Base-by-base conservation (phyloP, 2,113 vertebrate species). In the Polypterus senegalus region DNA sequence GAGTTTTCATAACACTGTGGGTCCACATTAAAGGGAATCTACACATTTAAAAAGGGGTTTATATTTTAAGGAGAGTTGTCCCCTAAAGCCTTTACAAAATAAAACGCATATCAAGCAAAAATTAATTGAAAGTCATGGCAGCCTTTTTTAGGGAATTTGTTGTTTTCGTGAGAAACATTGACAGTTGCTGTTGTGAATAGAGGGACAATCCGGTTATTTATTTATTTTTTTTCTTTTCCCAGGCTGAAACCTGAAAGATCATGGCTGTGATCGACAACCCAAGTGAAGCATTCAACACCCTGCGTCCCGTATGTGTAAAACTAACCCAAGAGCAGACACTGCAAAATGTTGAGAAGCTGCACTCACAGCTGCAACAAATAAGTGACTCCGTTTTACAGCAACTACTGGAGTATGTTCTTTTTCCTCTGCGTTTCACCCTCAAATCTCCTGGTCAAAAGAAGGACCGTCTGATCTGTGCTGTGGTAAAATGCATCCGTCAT, bases 371-470 rank as follows among this genome's bases (percentile, higher is more conserved):
- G 55, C 86, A 67, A 8, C 69, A 72, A 0, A 79, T 95, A 7
- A 76, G 88, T 1, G 86, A 86, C 69, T 54, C 83, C 6, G 86
- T 86, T 1, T 77, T 98, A 59, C 93, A 97, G 80, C 85, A 92
- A 61, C 90, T 98, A 48, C 91, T 94, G 75, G 92, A 96, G 59
- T 98, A 98, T 3, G 69, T 97, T 47, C 88, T 97, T 54, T 98
- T 97, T 69, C 94, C 94, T 3, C 76, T 97, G 65, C 85, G 92
- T 45, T 92, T 94, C 7, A 70, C 90, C 54, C 87, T 98, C 45
- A 88, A 87, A 74, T 75, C 77, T 4, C 88, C 91, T 0, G 87
- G 86, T 0, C 70, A 81, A 5, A 89, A 78, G 71, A 86, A 75
- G 61, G 88, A 94, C 52, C 72, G 80, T 1, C 54, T 94, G 64